These are phyloP conservation scores for Zaprionus bogoriensis DNA, from an alignment of 2,888 invertebrate genomes.

Conservation along the genomic window DNA sequence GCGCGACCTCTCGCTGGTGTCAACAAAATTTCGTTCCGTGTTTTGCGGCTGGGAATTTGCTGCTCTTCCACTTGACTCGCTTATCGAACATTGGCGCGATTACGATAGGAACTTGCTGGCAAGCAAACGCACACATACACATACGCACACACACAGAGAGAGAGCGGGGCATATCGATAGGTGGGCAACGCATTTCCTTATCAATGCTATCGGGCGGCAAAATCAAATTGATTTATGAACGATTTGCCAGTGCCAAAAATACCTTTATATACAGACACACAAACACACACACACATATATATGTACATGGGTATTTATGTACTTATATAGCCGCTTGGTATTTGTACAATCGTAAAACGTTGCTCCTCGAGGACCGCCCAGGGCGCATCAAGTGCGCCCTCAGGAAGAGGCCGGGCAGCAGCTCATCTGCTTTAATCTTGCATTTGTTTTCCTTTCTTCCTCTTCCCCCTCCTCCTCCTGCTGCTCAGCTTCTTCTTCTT, in stretches of 20 bases:
- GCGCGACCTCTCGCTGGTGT: background rate
- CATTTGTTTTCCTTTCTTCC: constrained; percentile 1
- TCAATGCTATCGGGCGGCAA: constrained; percentile 55
- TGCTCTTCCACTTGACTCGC: constrained; percentile 52
- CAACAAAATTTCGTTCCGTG: constrained; percentile 41
- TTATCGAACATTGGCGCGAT: constrained; percentile 45
- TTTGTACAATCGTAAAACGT: background rate
- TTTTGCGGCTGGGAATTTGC: constrained; percentile 24
- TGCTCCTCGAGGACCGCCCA: constrained; percentile 25
- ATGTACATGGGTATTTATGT: background rate
- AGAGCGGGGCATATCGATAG: constrained; percentile 29
- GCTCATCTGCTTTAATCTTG: constrained; percentile 21
- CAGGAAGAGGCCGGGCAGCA: background rate
- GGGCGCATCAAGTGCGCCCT: constrained; percentile 15
- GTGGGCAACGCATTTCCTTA: constrained; percentile 40
- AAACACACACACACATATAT: background rate
- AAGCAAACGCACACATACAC: constrained; percentile 5
- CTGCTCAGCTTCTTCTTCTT: background rate
- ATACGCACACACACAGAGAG: background rate
- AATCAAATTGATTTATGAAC: constrained; percentile 77
- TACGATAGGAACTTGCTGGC: constrained; percentile 46
- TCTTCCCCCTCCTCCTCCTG: background rate
- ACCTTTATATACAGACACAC: constrained; percentile 3
- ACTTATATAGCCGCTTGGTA: too few species aligned
- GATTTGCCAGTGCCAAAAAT: constrained; percentile 64